phyloP scores from a whole-genome alignment of 2,888 invertebrate species.

The Limnephilus lunatus region DNA sequence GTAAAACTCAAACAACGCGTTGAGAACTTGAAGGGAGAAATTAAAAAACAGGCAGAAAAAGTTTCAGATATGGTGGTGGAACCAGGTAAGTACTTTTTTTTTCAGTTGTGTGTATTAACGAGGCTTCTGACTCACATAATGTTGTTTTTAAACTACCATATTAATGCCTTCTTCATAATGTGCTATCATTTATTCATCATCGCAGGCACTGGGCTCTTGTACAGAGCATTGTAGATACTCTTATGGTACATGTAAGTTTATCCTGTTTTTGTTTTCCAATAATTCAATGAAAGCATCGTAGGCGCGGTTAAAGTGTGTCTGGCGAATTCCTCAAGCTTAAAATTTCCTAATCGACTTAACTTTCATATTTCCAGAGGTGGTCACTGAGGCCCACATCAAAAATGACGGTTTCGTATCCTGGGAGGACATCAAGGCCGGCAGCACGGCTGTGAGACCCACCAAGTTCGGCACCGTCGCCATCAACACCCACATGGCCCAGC shows the following conservation, averaged over 20 bases:
- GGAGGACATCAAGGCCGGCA: conserved; percentile 77
- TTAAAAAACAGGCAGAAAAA: conserved; percentile 74
- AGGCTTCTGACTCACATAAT: too few species aligned
- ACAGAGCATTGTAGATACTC: neutral
- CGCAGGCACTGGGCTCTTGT: neutral
- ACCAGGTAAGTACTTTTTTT: conserved; percentile 30
- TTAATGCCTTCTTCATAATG: neutral
- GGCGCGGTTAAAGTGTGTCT: neutral
- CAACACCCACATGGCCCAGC: conserved; percentile 83
- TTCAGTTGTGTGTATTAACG: too few species aligned
- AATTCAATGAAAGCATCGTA: neutral
- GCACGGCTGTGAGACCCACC: conserved; percentile 77
- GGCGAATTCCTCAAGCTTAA: neutral
- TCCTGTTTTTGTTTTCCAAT: neutral
- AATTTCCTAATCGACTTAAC: neutral
- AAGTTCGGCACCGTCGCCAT: conserved; percentile 81
- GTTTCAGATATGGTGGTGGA: conserved; percentile 75
- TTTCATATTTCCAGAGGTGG: conserved; percentile 68
- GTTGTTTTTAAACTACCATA: too few species aligned
- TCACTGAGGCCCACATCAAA: conserved; percentile 69
- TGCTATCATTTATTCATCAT: neutral
- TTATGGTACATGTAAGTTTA: neutral
- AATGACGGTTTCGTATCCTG: conserved; percentile 74
- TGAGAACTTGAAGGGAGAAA: conserved; percentile 72
- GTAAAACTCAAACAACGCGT: conserved; percentile 76